phyloP scores from a whole-genome alignment of 2,113 vertebrate species.

The Tenebrosternarchus preto region DNA sequence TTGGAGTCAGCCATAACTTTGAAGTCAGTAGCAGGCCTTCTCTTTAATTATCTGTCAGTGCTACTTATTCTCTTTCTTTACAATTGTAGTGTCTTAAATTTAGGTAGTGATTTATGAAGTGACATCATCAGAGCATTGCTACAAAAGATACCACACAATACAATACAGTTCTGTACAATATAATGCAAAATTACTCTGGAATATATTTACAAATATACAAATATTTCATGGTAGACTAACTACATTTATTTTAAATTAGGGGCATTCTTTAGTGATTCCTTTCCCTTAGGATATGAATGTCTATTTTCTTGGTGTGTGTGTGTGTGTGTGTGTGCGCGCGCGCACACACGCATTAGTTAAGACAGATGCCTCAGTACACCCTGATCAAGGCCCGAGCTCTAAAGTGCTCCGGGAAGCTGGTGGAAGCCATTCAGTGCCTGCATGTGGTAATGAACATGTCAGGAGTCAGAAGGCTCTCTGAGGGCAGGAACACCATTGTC shows the following conservation, averaged over 20 bases:
- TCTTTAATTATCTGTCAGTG: too few relatives aligned
- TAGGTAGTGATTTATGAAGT: too few relatives aligned
- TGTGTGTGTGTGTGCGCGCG: not conserved
- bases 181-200: too few relatives aligned
- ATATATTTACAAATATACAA: too few relatives aligned
- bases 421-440: slow-evolving; percentile 71
- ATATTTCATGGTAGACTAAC: too few relatives aligned
- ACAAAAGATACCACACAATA: too few relatives aligned
- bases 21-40: slow-evolving; percentile 62
- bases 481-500: slow-evolving; percentile 28
- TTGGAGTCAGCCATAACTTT: slow-evolving; percentile 76
- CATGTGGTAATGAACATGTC: slow-evolving; percentile 68
- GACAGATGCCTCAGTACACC: slow-evolving; percentile 74
- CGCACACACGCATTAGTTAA: slow-evolving; percentile 60
- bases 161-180: too few relatives aligned
- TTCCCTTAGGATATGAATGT: not conserved
- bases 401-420: slow-evolving; percentile 67
- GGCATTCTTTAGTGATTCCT: too few relatives aligned
- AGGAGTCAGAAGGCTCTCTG: slow-evolving; percentile 49
- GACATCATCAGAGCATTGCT: too few relatives aligned
- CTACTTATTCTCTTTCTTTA: too few relatives aligned
- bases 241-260: too few relatives aligned
- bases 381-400: slow-evolving; percentile 72
- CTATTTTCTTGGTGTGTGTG: not conserved
- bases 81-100: too few relatives aligned